A percentile compares a stretch with the other conserved stretches of the same genome.
These are phyloP conservation scores for Drosophila trapezifrons DNA, from an alignment of 1,140 invertebrate species.

Conservation along the genomic window DNA sequence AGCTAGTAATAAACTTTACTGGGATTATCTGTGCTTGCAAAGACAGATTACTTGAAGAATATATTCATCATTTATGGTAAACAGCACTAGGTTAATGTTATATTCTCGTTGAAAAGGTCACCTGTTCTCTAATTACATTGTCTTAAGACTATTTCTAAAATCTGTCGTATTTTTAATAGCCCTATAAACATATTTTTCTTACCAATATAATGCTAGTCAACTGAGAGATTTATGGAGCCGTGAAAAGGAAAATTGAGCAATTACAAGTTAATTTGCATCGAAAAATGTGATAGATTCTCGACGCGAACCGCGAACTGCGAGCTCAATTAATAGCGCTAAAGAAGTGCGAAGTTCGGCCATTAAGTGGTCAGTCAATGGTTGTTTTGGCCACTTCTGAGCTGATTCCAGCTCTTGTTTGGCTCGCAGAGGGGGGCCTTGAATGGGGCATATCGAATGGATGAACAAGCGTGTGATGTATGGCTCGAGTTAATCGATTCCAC, in stretches of 20 bases:
- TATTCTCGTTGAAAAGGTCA: neutral
- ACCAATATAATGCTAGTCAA: constrained; percentile 1
- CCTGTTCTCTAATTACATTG: neutral
- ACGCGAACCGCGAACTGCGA: neutral
- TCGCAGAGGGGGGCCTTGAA: constrained; percentile 41
- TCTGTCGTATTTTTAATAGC: neutral
- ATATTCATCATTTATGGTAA: neutral
- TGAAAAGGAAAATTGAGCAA: constrained; percentile 36
- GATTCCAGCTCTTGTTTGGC: constrained; percentile 30
- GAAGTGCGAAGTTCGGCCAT: constrained; percentile 39
- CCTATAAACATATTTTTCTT: neutral
- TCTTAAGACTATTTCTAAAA: neutral
- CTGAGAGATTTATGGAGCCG: constrained; percentile 11
- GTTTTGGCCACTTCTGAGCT: constrained; percentile 26
- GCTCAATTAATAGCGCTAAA: constrained; percentile 25
- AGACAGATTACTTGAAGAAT: neutral
- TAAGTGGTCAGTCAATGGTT: constrained; percentile 38
- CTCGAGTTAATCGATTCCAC: constrained; percentile 49
- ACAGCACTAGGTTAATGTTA: neutral
- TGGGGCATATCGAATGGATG: constrained; percentile 48
- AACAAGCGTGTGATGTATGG: constrained; percentile 61
- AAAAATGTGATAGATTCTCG: constrained; percentile 24
- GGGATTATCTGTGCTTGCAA: neutral
- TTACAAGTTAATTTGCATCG: constrained; percentile 20
- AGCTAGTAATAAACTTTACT: neutral